Evolutionary conservation across 2,113 vertebrate species (phyloP).

Genomic region (Onychorhynchus coronatus): DNA sequence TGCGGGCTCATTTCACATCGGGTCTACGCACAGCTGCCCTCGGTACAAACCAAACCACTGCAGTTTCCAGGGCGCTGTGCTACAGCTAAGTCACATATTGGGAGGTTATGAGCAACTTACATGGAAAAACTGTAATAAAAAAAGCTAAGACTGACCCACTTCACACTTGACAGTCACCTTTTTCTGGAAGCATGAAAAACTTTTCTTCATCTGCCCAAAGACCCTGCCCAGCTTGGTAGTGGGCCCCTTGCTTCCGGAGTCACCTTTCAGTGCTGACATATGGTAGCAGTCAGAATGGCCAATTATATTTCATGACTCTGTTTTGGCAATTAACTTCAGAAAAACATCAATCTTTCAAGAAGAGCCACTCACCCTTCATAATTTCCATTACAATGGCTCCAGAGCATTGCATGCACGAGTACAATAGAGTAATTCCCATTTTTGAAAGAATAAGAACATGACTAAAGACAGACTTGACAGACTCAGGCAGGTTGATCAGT

Average conservation of each 20-base stretch:
- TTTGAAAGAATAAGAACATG: neutral
- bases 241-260: neutral
- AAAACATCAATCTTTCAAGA: neutral
- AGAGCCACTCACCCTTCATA: neutral
- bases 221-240: neutral
- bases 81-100: neutral
- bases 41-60: fast-evolving
- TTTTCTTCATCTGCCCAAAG: neutral
- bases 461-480: neutral
- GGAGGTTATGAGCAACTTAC: neutral
- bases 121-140: neutral
- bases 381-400: neutral
- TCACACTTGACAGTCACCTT: neutral
- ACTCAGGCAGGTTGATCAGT: neutral
- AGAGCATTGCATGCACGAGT: neutral
- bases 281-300: neutral
- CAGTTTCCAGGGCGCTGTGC: fast-evolving
- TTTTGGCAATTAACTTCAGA: neutral
- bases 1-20: neutral
- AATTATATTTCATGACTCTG: neutral
- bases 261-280: neutral
- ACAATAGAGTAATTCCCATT: neutral
- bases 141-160: neutral
- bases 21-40: neutral
- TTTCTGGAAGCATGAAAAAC: neutral